Evolutionary conservation across 2,113 vertebrate genomes (phyloP), one percentile per base, ranked within the genome.

Genomic region (Potamarius usumacintae): DNA sequence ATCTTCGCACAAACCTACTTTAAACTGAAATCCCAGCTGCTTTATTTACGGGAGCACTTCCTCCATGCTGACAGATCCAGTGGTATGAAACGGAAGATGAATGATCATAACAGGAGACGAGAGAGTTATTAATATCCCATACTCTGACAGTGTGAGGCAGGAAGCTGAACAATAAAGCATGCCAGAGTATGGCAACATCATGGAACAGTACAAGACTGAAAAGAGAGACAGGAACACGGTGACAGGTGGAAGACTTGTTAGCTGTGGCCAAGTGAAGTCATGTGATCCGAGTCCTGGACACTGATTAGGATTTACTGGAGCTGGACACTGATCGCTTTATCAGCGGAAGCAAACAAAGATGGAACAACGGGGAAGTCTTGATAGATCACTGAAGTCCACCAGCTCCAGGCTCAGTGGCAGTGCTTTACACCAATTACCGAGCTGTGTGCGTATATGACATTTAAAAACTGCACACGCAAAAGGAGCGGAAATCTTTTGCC

Each of bases 81-180:
- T 77, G 69, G 60, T 78, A 58, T 63, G 25, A 86, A 25, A 83
- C 57, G 65, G 58, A 65, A 63, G 71, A 69, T 79, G 84, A 84
- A 84, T 76, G 48, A 76, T 11, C 60, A 22, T 22, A 52, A 74
- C 17, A 34, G 53, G 52, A 84, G 53, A 82, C 48, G 30, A 83
- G 84, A 83, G 84, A 53, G 67, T 82, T 85, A 88, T 89, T 89
- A 86, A 82, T 83, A 89, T 67, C 78, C 18, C 55, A 83, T 79
- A 86, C 67, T 34, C 67, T 85, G 48, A 52, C 67, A 48, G 77
- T 27, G 83, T 86, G 85, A 86, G 57, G 50, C 58, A 86, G 88
- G 84, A 86, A 89, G 76, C 42, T 42, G 58, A 82, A 86, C 79
- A 86, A 86, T 58, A 58, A 58, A 30, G 25, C 57, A 65, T 82